A percentile compares a stretch with the other conserved stretches of the same genome.
phyloP scores from a whole-genome alignment of 2,888 invertebrate genomes.

The Ophion slaviceki region DNA sequence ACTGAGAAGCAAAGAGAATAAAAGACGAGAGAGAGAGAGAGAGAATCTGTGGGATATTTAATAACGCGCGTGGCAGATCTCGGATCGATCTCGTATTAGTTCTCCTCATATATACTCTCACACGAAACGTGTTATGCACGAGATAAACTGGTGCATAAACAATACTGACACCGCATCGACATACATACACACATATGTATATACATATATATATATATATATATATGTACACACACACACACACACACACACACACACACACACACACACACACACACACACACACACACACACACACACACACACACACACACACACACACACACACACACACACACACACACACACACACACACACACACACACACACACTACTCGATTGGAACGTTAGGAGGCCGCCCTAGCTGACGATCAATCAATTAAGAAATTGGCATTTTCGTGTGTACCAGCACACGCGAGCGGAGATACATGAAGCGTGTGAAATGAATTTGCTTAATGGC shows the following conservation, averaged over 20 bases:
- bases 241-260: no score
- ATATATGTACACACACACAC: no score
- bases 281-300: no score
- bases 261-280: no score
- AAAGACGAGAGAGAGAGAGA: conserved; percentile 23
- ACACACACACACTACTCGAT: not conserved
- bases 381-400: conserved; percentile 1
- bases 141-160: conserved; percentile 13
- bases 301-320: no score
- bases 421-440: conserved; percentile 35
- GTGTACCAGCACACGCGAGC: conserved; percentile 2
- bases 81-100: conserved; percentile 50
- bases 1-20: conserved; percentile 14
- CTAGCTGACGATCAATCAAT: conserved; percentile 54
- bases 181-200: not conserved
- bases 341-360: no score
- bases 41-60: conserved; percentile 50
- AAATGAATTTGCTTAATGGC: conserved; percentile 64
- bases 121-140: conserved; percentile 19
- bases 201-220: no score
- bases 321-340: no score
- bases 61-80: conserved; percentile 55
- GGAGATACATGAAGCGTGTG: conserved; percentile 47
- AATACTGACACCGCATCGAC: conserved; percentile 38
- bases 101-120: conserved; percentile 24